Base-by-base conservation (phyloP, 2,888 invertebrate genomes). In the Amphipyra berbera region DNA sequence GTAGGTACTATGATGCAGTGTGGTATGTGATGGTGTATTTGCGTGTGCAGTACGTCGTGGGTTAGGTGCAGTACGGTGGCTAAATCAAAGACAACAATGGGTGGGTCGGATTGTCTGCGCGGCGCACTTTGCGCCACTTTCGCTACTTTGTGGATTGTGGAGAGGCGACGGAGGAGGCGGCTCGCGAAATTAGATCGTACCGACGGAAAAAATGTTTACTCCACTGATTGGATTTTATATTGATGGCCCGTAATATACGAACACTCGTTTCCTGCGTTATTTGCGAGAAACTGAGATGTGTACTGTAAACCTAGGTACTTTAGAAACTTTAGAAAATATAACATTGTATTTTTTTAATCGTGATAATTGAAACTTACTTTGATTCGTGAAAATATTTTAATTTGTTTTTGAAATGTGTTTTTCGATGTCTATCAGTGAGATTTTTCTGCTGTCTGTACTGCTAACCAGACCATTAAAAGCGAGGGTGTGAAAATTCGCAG, bases 21-120 rank as follows among this genome's bases (percentile, higher is more conserved):
- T 50, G 38, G 42, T 46, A 21, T 63, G 45, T 57, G 47, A 41
- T 73, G 65, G 54, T 61, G 69, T 56, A 72, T 73, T 66, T 66
- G 63, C 52, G 45, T 63, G 33, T 71, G 63, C 57, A 59, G 61
- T 66, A 66, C 38, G 53, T 62, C 57, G 68, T 64, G 49, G 63
- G 73, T 64, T 73, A 65, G 61, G 35, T 74, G 68, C 70, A 73
- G 58, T 68, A 74, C 81, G 84, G 85, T 84, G 84, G 88, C 84
- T 88, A 88, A 92, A 91, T 92, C 90, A 92, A 90, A 91, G 88
- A 89, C 88, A 90, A 93, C 92, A 92, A 93, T 91, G 82, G 89
- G 68, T 79, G 82, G 78, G 78, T 80, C 82, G 88, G 88, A 91
- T 92, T 91, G 93, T 91, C 89, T 89, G 87, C 82, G 83, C 78